Evolutionary conservation across 2,113 vertebrate genomes (phyloP).

Genomic region (rabbit (Oryctolagus cuniculus)): mOryCun1.1 NC_091447.1:24610001-24610500

Average conservation of each 20-base stretch:
- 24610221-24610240: not conserved
- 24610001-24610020: not conserved
- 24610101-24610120: not conserved
- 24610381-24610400: not conserved
- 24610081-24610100: not conserved
- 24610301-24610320: not conserved
- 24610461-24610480: conserved; percentile 61
- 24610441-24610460: not conserved
- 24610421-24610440: conserved; percentile 47
- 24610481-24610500: conserved; percentile 46
- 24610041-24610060: not conserved
- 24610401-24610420: not conserved
- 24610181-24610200: not conserved
- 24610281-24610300: not conserved
- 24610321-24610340: not conserved
- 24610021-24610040: not conserved
- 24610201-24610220: not conserved
- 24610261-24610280: not conserved
- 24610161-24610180: not conserved
- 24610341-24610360: not conserved
- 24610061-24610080: not conserved
- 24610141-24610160: not conserved
- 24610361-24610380: not conserved
- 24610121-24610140: not conserved
- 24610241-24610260: conserved; percentile 35